Conservation (phyloP, 2,888 invertebrate genomes). For the Clivina fossor region DNA sequence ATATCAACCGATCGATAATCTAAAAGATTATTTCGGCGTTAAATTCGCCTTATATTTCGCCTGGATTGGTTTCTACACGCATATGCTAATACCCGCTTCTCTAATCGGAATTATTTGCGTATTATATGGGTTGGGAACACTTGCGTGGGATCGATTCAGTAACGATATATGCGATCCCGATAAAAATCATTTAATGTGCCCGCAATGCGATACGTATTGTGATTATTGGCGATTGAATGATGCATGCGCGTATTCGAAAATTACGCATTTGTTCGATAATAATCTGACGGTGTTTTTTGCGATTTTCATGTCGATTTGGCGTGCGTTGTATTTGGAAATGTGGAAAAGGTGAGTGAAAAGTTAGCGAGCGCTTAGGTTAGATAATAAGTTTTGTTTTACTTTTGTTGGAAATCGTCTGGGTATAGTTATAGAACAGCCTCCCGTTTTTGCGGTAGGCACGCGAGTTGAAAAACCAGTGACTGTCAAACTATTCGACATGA, state of each 20-base stretch:
- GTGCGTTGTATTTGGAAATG: slow-evolving; percentile 75
- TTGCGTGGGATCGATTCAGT: slow-evolving; percentile 54
- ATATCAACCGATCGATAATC: slow-evolving; percentile 73
- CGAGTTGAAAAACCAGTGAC: no score
- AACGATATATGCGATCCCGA: slow-evolving; percentile 62
- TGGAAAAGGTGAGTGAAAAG: no score
- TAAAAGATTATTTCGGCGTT: slow-evolving; percentile 76
- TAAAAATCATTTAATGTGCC: slow-evolving; percentile 70
- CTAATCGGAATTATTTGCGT: slow-evolving; percentile 69
- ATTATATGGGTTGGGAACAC: slow-evolving; percentile 59
- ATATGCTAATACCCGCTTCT: slow-evolving; percentile 76
- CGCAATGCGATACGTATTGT: slow-evolving; percentile 75
- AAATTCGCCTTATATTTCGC: slow-evolving; percentile 80
- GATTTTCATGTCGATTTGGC: slow-evolving; percentile 81
- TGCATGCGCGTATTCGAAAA: slow-evolving; percentile 71
- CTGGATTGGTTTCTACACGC: slow-evolving; percentile 84
- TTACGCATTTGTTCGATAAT: slow-evolving; percentile 83
- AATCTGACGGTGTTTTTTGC: slow-evolving; percentile 76
- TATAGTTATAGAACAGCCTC: no score
- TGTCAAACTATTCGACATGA: no score
- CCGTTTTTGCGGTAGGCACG: no score
- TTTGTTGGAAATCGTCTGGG: no score
- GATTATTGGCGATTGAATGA: slow-evolving; percentile 72
- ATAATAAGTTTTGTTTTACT: no score
- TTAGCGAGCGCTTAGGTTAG: no score